Conservation (phyloP, 2,113 vertebrate species). For the Paralichthys olivaceus region DNA sequence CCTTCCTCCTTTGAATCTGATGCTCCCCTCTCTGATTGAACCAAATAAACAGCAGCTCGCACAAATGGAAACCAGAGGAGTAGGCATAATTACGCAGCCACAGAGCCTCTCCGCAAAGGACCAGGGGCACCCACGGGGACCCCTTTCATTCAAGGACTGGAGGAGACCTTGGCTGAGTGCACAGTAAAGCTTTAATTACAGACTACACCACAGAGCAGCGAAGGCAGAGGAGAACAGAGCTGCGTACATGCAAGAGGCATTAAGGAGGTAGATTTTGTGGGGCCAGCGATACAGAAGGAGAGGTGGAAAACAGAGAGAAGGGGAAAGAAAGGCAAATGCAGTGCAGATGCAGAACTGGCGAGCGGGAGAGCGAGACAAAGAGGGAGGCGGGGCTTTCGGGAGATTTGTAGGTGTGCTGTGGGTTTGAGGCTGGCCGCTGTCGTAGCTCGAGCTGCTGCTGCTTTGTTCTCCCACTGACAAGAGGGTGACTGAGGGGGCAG, state of each 20-base stretch:
- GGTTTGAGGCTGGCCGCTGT: constrained; percentile 27
- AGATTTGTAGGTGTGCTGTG: constrained; percentile 60
- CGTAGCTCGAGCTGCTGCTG: constrained; percentile 26
- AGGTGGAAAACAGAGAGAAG: background rate
- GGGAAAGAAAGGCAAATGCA: constrained; percentile 26
- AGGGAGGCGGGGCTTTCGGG: constrained; percentile 48
- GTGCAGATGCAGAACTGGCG: constrained; percentile 15
- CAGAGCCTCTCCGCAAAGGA: constrained; percentile 63
- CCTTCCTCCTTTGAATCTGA: constrained; percentile 23
- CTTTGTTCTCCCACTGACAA: constrained; percentile 74
- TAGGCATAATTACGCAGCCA: constrained; percentile 74
- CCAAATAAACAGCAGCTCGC: constrained; percentile 67
- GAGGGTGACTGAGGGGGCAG: constrained; percentile 54
- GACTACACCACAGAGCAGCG: constrained; percentile 52
- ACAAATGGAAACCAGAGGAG: constrained; percentile 67
- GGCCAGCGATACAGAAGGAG: constrained; percentile 33
- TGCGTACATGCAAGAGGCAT: constrained; percentile 46
- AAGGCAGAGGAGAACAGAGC: constrained; percentile 28
- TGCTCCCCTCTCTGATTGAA: constrained; percentile 44
- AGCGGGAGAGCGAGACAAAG: constrained; percentile 38
- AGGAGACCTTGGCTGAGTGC: constrained; percentile 65
- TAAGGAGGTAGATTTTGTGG: constrained; percentile 33
- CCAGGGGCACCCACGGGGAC: constrained; percentile 58
- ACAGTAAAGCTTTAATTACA: constrained; percentile 75
- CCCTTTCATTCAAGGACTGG: constrained; percentile 62